A percentile compares a stretch with the other conserved stretches of the same genome.
Evolutionary conservation across 2,113 vertebrate species (phyloP).

Genomic region (Archocentrus centrarchus): DNA sequence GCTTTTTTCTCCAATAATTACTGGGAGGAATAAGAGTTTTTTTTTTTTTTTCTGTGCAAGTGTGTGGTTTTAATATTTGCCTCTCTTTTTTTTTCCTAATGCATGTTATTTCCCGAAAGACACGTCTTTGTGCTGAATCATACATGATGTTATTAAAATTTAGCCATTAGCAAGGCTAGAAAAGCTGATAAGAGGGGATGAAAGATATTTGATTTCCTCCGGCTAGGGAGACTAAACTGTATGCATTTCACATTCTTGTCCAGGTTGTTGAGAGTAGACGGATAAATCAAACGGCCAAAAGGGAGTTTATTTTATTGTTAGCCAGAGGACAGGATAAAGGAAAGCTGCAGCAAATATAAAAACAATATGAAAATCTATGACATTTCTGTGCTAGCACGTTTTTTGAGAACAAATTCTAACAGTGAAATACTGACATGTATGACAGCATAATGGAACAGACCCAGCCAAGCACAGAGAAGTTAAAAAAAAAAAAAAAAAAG

Average conservation of each 20-base stretch:
- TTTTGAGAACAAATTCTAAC: not conserved
- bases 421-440: conserved; percentile 34
- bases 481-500: conserved; percentile 18
- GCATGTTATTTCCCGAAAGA: conserved; percentile 69
- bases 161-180: conserved; percentile 44
- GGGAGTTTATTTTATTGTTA: conserved; percentile 24
- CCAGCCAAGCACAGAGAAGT: conserved; percentile 25
- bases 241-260: conserved; percentile 40
- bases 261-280: conserved; percentile 15
- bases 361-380: not conserved
- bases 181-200: conserved; percentile 21
- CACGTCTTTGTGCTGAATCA: conserved; percentile 65
- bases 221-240: conserved; percentile 33
- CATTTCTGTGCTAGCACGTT: not conserved
- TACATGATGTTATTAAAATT: conserved; percentile 60
- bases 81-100: not conserved
- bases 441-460: conserved; percentile 23
- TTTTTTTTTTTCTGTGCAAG: not conserved
- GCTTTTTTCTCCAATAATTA: conserved; percentile 54
- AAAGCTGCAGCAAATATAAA: not conserved
- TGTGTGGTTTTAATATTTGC: conserved; percentile 25
- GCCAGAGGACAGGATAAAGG: conserved; percentile 1
- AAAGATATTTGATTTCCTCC: conserved; percentile 47
- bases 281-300: conserved; percentile 14
- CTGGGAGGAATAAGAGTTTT: not conserved